These are phyloP conservation scores for Drosophila nikananu DNA, from an alignment of 1,140 invertebrate genomes.

Conservation along the genomic window DNA sequence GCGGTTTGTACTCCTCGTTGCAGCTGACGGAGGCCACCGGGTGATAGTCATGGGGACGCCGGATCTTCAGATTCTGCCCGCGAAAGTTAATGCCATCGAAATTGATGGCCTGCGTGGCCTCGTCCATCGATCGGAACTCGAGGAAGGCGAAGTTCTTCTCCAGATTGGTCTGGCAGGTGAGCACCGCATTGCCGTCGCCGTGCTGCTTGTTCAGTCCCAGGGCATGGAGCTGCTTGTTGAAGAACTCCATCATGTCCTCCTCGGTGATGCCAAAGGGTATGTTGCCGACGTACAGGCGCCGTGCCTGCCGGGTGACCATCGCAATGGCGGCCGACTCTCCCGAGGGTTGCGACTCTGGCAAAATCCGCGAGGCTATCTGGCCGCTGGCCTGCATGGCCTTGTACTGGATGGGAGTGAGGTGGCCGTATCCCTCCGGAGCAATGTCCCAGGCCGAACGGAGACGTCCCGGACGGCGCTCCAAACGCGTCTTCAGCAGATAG, in stretches of 20 bases:
- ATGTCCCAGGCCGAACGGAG: slow-evolving; percentile 99
- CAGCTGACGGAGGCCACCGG: slow-evolving; percentile 96
- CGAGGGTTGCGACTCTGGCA: slow-evolving; percentile 93
- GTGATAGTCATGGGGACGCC: slow-evolving; percentile 99
- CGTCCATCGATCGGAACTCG: slow-evolving; percentile 98
- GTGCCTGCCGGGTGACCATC: slow-evolving; percentile 98
- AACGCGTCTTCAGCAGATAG: not conserved
- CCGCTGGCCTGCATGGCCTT: slow-evolving; percentile 95
- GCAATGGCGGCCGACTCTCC: slow-evolving; percentile 98
- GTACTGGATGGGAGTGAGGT: slow-evolving; percentile 96
- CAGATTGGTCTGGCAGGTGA: slow-evolving; percentile 99
- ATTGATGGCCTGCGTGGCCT: slow-evolving; percentile 99
- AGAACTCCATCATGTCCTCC: slow-evolving; percentile 99
- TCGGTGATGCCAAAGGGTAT: slow-evolving; percentile 99
- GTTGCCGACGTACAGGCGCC: slow-evolving; percentile 98
- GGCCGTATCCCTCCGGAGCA: slow-evolving; percentile 97
- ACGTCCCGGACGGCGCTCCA: slow-evolving; percentile 86
- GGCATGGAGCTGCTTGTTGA: slow-evolving; percentile 99
- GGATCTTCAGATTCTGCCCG: slow-evolving; percentile 99
- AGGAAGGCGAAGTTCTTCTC: slow-evolving; percentile 99
- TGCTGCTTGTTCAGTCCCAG: slow-evolving; percentile 95
- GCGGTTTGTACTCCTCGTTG: not conserved
- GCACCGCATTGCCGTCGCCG: slow-evolving; percentile 96
- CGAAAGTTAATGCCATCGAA: slow-evolving; percentile 99
- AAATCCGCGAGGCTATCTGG: slow-evolving; percentile 96